Conservation (phyloP, 2,888 invertebrate species). For the Thymelicus sylvestris region DNA sequence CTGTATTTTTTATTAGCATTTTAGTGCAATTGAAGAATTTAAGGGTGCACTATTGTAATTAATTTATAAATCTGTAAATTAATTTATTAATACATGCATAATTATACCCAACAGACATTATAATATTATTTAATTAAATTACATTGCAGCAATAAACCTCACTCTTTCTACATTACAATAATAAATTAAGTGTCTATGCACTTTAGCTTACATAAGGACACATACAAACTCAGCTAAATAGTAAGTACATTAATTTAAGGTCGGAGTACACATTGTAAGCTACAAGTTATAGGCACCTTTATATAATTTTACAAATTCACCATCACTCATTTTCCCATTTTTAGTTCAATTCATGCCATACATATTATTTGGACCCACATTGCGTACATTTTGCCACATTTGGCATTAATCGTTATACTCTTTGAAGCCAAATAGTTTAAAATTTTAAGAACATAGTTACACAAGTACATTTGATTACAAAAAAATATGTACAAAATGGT, state of each 20-base stretch:
- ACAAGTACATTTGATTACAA: conserved; percentile 6
- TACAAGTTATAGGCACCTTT: conserved; percentile 12
- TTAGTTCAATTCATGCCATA: conserved; percentile 16
- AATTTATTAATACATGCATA: too few species aligned
- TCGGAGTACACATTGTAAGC: conserved; percentile 35
- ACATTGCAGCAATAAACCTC: too few species aligned
- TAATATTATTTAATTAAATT: too few species aligned
- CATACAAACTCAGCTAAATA: conserved; percentile 7
- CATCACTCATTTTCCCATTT: conserved; percentile 6
- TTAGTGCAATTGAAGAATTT: too few species aligned
- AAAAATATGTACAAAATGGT: conserved; percentile 8
- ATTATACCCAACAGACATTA: too few species aligned
- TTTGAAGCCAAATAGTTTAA: conserved; percentile 11
- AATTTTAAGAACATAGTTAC: conserved; percentile 20
- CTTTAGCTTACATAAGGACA: neutral
- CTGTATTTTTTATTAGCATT: too few species aligned
- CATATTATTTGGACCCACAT: conserved; percentile 33
- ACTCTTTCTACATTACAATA: too few species aligned
- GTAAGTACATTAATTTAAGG: conserved; percentile 15
- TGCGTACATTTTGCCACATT: conserved; percentile 29
- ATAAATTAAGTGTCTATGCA: too few species aligned
- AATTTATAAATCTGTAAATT: too few species aligned
- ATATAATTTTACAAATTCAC: conserved; percentile 20
- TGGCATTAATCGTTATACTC: conserved; percentile 7
- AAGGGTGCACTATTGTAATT: too few species aligned